Evolutionary conservation across 2,888 invertebrate species (phyloP), one percentile per base, ranked within the genome.

Genomic region (Pocota personata): DNA sequence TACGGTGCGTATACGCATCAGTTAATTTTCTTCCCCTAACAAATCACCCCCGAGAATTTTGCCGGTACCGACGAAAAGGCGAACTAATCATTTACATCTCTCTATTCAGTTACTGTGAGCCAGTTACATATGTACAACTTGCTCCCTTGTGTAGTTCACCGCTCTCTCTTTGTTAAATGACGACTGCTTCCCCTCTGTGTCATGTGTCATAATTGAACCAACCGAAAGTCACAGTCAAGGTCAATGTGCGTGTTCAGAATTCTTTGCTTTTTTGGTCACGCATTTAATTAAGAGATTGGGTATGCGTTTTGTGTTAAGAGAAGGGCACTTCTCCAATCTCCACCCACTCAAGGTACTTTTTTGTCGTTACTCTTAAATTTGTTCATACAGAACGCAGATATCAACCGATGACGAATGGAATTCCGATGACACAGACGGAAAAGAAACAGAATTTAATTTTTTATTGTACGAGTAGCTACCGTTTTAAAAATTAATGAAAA

Each of bases 191-290:
- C 43, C 48, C 35, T 24, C 35, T 24, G 67, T 37, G 8, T 50
- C 35, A 48, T 72, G 27, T 62, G 40, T 14, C 43, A 75, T 64
- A 57, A 64, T 30, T 21, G 46, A 62, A 69, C 40, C 46, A 37
- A 21, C 46, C 46, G 62, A 82, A 76, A 64, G 75, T 75, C 82
- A 71, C 32, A 64, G 48, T 82, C 82, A 82, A 82, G 82, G 82
- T 82, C 64, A 76, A 71, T 76, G 69, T 82, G 82, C 82, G 40
- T 82, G 21, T 30, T 66, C 30, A 21, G 32, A 62, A 67, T 37
- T 40, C 3, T 67, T 67, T 19, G 12, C 3, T 21, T 43, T 19
- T 30, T 43, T 79, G 6, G 16, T 10, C 19, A 67, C 79, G 73
- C 40, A 66, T 69, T 50, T 27, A 6, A 60, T 50, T 14, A 50